Base-by-base conservation (phyloP, 2,113 vertebrate genomes). In the Tricholaema leucomelas region DNA sequence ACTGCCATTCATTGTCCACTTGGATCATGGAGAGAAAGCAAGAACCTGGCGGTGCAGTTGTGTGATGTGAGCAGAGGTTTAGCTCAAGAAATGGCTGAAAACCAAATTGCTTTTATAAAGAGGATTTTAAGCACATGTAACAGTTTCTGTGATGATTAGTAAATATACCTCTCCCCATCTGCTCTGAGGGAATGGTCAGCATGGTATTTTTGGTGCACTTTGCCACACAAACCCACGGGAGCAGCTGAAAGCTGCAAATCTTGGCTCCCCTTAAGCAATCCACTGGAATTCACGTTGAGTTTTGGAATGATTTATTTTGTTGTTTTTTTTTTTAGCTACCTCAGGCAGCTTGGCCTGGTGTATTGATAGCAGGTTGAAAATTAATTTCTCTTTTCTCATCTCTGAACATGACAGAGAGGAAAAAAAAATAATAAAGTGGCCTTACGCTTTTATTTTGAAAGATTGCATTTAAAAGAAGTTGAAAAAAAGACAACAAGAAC, bases 231-330 rank as follows among this genome's bases (percentile, higher is more conserved):
- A 81, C 61, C 35, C 69, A 70, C 74, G 63, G 69, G 86, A 91
- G 81, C 80, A 95, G 93, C 73, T 91, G 95, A 94, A 95, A 76
- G 82, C 87, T 76, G 52, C 59, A 96, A 79, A 70, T 80, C 87
- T 91, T 94, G 94, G 85, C 95, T 93, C 84, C 81, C 58, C 14
- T 82, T 82, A 75, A 87, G 50, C 67, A 85, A 72, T 85, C 88
- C 90, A 42, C 77, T 94, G 89, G 81, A 94, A 90, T 77, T 69
- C 89, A 64, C 90, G 82, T 2, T 5, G 69, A 91, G 59, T 44
- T 86, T 70, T 86, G 82, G 93, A 93, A 96, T 70, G 59, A 35
- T 59, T 74, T 74, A 75, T 50, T 50, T 50, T n/a, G n/a, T 11
- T 92, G 83, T 76, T n/a, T 61, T 79, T 73, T 80, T 85, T 92